Conservation (phyloP, 1,140 invertebrate species). For the Zaprionus kolodkinae region DNA sequence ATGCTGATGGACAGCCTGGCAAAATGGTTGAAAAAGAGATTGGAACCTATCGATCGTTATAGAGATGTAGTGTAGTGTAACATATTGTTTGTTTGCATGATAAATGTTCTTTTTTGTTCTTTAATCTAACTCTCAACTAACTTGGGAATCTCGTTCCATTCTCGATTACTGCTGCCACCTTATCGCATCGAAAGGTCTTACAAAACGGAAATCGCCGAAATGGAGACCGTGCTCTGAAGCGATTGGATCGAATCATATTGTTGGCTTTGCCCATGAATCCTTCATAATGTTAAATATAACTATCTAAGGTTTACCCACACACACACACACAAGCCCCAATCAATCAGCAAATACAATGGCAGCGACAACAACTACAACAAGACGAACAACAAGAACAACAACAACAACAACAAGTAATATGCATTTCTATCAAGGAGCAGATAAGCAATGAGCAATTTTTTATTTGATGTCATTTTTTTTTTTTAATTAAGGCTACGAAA, state of each 20-base stretch:
- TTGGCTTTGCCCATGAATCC: slow-evolving; percentile 24
- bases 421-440: slow-evolving; percentile 34
- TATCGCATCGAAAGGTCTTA: slow-evolving; percentile 84
- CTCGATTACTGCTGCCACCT: slow-evolving; percentile 16
- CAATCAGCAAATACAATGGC: slow-evolving; percentile 15
- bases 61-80: background rate
- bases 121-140: slow-evolving; percentile 16
- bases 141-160: slow-evolving; percentile 30
- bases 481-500: slow-evolving; percentile 24
- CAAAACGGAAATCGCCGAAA: slow-evolving; percentile 91
- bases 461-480: slow-evolving; percentile 28
- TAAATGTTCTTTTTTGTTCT: background rate
- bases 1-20: background rate
- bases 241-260: slow-evolving; percentile 30
- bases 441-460: slow-evolving; percentile 29
- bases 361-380: slow-evolving; percentile 17
- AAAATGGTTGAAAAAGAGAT: background rate
- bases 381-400: slow-evolving; percentile 14
- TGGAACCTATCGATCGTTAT: background rate
- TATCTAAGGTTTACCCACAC: slow-evolving; percentile 25
- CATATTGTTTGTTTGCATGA: slow-evolving; percentile 12
- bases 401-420: slow-evolving; percentile 30
- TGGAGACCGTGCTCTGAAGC: slow-evolving; percentile 94
- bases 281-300: slow-evolving; percentile 14
- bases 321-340: slow-evolving; percentile 13